Base-by-base conservation (phyloP, 2,888 invertebrate genomes). In the Aphodius sticticus region DNA sequence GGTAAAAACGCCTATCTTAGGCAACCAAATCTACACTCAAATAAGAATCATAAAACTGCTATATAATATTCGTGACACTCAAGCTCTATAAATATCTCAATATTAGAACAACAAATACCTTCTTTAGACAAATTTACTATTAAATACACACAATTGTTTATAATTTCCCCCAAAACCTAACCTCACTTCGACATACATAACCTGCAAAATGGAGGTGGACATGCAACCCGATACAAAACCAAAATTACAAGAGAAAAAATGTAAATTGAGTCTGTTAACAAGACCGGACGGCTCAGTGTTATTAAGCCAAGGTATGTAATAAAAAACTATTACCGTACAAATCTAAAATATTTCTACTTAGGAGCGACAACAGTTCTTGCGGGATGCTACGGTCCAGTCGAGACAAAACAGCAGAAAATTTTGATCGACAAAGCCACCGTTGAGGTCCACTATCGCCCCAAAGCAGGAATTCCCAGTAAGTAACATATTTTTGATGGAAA, bases 371-470 rank as follows among this genome's bases (percentile, higher is more conserved):
- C 94, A 76, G 93, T 95, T 0, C 87, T 96, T 70, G 94, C 94
- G 1, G 95, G 95, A 82, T 92, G 96, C 69, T 95, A 96, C 89
- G 97, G 97, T 0, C 97, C 97, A 0, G 90, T 94, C 12, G 97
- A 97, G 88, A 93, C 94, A 0, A 95, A 94, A 88, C 89, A 92
- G 83, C 93, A 93, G 82, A 96, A 94, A 88, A 92, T 96, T 84
- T 92, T 93, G 83, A 93, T 95, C 77, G 96, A 96, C 82, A 95
- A 93, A 88, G 94, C 96, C 0, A 92, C 91, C n/a, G 89, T 97
- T 6, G 97, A 97, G 88, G 94, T 95, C 35, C 89, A 93, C 72
- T 97, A 93, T 86, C 92, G 93, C 81, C 93, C 95, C 4, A 95
- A 96, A 88, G 91, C 93, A 77, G 97, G 97, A 2, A 90, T 94